Evolutionary conservation across 2,113 vertebrate species (phyloP).

Genomic region (Cacatua alba): DNA sequence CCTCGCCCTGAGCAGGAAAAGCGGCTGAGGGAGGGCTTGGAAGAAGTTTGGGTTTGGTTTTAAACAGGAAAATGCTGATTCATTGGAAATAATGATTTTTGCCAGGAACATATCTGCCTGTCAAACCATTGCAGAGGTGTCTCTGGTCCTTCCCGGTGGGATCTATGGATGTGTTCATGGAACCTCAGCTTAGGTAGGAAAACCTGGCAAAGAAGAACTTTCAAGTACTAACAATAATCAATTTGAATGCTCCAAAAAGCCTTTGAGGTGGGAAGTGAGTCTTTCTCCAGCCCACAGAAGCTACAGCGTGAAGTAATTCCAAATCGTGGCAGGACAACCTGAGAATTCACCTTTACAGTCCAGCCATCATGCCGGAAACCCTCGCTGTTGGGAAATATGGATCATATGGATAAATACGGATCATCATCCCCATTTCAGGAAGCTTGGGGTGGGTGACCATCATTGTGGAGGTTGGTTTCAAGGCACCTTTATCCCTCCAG

Average conservation of each 20-base stretch:
- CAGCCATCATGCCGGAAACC: rapidly evolving
- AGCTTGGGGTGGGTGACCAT: too few species aligned
- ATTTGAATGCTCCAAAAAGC: background rate
- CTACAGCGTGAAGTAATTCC: background rate
- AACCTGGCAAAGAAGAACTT: background rate
- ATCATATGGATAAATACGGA: background rate
- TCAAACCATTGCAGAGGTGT: background rate
- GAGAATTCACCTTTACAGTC: background rate
- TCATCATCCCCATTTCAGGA: background rate
- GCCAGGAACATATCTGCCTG: background rate
- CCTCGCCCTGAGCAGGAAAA: background rate
- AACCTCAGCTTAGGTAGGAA: background rate
- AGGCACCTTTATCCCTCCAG: background rate
- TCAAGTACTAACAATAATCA: too few species aligned
- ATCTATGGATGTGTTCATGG: background rate
- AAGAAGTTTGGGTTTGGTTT: background rate
- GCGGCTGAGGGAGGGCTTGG: rapidly evolving
- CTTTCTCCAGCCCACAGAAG: background rate
- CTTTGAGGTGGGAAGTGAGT: background rate
- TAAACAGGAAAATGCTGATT: background rate
- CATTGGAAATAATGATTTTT: background rate
- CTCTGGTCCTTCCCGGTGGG: background rate
- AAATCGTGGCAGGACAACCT: background rate
- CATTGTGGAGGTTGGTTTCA: background rate
- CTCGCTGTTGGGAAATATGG: background rate